Percentiles rank a stretch among this genome's conserved stretches.
phyloP scores from a whole-genome alignment of 2,888 invertebrate species.

The Mycalesis mineus region DNA sequence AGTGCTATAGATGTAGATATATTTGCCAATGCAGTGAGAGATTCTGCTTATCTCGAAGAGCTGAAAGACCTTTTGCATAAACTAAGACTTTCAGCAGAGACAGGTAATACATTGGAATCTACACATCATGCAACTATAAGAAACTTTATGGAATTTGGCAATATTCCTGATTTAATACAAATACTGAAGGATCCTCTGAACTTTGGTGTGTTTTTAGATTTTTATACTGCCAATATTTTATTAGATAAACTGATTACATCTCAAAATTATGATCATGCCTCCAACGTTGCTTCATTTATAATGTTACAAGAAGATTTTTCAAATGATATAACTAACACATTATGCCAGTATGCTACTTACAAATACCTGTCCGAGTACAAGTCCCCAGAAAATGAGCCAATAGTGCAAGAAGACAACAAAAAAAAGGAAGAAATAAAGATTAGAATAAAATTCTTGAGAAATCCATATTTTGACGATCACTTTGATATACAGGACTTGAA shows the following conservation, averaged over 20 bases:
- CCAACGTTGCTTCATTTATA: constrained; percentile 85
- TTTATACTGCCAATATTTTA: constrained; percentile 86
- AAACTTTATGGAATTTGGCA: constrained; percentile 73
- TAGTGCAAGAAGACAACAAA: constrained; percentile 36
- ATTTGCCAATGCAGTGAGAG: constrained; percentile 83
- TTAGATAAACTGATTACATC: constrained; percentile 87
- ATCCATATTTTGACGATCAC: constrained; percentile 92
- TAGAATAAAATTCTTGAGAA: constrained; percentile 87
- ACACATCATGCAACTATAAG: constrained; percentile 89
- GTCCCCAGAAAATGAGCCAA: constrained; percentile 32
- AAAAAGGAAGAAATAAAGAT: constrained; percentile 83
- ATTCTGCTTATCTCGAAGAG: constrained; percentile 81
- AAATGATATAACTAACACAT: constrained; percentile 82
- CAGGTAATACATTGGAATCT: constrained; percentile 84
- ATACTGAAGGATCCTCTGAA: constrained; percentile 88
- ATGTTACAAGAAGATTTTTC: constrained; percentile 94
- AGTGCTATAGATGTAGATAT: constrained; percentile 91
- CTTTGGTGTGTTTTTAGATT: constrained; percentile 95
- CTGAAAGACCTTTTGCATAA: constrained; percentile 84
- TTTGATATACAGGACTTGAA: constrained; percentile 87
- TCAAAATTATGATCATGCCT: constrained; percentile 83
- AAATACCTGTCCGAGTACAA: constrained; percentile 77
- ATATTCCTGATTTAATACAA: constrained; percentile 81
- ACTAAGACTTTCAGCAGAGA: constrained; percentile 84
- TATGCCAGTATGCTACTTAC: constrained; percentile 86